Evolutionary conservation across 2,888 invertebrate genomes (phyloP).

Genomic region (Monoplex corrugatus): DNA sequence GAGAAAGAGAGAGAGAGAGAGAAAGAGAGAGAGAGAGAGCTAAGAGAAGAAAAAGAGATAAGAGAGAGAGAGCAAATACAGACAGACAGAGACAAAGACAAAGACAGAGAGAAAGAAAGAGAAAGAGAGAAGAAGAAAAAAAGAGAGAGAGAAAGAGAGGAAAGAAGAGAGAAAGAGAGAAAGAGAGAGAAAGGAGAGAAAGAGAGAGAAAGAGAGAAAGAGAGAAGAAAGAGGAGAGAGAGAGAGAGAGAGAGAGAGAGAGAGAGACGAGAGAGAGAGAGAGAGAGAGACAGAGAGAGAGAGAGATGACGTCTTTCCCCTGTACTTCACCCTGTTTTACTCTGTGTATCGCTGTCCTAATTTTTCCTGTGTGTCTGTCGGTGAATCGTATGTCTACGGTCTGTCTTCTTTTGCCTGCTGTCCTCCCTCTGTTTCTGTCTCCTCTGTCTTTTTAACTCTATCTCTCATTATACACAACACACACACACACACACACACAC

Average conservation of each 20-base stretch:
- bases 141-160: neutral
- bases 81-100: neutral
- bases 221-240: neutral
- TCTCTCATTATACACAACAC: no score
- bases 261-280: no score
- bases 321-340: no score
- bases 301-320: no score
- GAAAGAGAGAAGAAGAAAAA: neutral
- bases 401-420: no score
- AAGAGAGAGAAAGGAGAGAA: neutral
- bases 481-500: no score
- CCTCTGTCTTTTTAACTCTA: no score
- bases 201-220: neutral
- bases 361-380: no score
- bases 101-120: neutral
- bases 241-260: neutral
- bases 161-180: neutral
- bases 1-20: neutral
- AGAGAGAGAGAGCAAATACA: neutral
- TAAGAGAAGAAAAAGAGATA: neutral
- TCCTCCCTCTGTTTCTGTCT: no score
- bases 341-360: no score
- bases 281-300: no score
- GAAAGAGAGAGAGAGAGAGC: neutral
- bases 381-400: no score